A percentile compares a stretch with the other conserved stretches of the same genome.
Conservation (phyloP, 2,797 vertebrate genomes). For the Galagoides demidoff region DNA sequence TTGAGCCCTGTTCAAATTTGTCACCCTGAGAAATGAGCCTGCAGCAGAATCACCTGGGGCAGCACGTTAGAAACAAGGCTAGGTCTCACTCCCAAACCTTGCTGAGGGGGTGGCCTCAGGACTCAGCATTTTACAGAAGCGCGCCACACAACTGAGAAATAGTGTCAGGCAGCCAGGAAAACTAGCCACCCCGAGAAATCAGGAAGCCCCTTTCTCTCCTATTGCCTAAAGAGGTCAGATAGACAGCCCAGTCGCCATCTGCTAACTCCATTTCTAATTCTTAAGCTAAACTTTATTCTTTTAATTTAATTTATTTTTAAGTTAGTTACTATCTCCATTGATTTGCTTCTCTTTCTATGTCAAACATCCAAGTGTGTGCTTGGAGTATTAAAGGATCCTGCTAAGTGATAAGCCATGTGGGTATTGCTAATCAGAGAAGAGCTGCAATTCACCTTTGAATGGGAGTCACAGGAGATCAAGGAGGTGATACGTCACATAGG, state of each 20-base stretch:
- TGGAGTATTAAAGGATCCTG: not conserved
- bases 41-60: not conserved
- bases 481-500: not conserved
- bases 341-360: constrained; percentile 19
- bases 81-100: not conserved
- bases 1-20: not conserved
- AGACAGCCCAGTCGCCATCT: not conserved
- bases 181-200: not conserved
- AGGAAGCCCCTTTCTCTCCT: not conserved
- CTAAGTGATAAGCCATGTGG: not conserved
- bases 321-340: not conserved
- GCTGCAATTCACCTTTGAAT: not conserved
- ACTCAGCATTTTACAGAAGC: not conserved
- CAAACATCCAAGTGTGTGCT: not conserved
- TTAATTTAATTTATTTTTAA: not conserved
- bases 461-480: not conserved
- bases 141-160: constrained; percentile 1
- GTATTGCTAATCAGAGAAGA: not conserved
- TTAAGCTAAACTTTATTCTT: not conserved
- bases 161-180: not conserved
- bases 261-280: not conserved
- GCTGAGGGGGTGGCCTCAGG: not conserved
- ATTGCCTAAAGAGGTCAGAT: not conserved
- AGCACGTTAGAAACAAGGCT: not conserved
- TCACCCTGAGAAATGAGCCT: constrained; percentile 9